A percentile compares a stretch with the other conserved stretches of the same genome.
These are phyloP conservation scores for Tortrix viridana DNA, from an alignment of 2,888 invertebrate genomes.

Conservation along the genomic window DNA sequence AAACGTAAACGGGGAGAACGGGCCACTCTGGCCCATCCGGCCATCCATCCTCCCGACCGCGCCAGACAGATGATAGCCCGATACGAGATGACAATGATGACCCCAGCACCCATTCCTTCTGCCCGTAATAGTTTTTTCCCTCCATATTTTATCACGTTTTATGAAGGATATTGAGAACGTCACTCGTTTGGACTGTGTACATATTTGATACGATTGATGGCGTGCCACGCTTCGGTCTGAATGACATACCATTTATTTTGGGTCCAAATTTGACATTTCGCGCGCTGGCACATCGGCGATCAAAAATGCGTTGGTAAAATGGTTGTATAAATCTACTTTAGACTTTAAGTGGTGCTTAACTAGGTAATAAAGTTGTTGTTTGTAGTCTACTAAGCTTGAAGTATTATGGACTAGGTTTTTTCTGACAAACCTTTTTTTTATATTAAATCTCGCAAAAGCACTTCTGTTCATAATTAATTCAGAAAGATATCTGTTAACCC, in stretches of 20 bases:
- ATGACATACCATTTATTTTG: conserved; percentile 29
- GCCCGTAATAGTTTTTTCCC: conserved; percentile 38
- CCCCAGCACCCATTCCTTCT: conserved; percentile 35
- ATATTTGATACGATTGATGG: conserved; percentile 37
- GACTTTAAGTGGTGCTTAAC: neutral
- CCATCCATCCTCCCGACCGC: conserved; percentile 32
- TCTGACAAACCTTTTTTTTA: no score
- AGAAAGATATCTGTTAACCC: no score
- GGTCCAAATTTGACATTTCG: conserved; percentile 18
- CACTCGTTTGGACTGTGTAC: conserved; percentile 31
- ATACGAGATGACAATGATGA: conserved; percentile 38
- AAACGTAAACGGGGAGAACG: conserved; percentile 21
- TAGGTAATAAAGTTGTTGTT: neutral
- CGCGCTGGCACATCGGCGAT: conserved; percentile 3
- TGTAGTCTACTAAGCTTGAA: no score
- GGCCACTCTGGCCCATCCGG: conserved; percentile 18
- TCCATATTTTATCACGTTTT: conserved; percentile 34
- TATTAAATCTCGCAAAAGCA: no score
- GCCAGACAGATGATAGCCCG: conserved; percentile 34
- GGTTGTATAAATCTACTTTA: conserved; percentile 16
- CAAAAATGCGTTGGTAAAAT: conserved; percentile 11
- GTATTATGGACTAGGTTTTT: no score
- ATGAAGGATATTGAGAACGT: conserved; percentile 21
- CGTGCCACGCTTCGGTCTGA: conserved; percentile 19
- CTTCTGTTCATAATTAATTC: no score